These are phyloP conservation scores for Drosophila murphyi DNA, from an alignment of 1,140 invertebrate species.

Conservation along the genomic window DNA sequence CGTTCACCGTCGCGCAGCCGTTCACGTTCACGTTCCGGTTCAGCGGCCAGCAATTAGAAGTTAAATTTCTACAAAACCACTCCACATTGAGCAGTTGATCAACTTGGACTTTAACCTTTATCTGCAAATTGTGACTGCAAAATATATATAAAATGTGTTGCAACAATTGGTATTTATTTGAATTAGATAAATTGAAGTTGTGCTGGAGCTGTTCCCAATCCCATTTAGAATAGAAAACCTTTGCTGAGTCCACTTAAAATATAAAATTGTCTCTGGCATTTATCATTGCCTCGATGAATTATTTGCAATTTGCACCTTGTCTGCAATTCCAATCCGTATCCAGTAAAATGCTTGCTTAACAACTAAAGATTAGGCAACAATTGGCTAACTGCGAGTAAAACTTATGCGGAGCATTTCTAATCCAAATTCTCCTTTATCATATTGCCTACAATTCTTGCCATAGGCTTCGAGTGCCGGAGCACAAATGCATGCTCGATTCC, in stretches of 20 bases:
- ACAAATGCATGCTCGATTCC: slow-evolving; percentile 92
- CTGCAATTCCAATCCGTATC: neutral
- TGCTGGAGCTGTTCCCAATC: no score
- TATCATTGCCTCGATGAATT: neutral
- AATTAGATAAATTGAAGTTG: no score
- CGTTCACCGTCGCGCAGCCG: slow-evolving; percentile 12
- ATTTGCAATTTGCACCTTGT: neutral
- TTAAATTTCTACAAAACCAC: neutral
- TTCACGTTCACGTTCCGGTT: slow-evolving; percentile 42
- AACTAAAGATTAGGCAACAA: slow-evolving; percentile 43
- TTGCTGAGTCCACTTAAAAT: slow-evolving; percentile 3
- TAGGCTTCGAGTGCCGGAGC: slow-evolving; percentile 86
- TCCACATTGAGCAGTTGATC: neutral
- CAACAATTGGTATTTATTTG: neutral
- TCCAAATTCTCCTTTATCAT: slow-evolving; percentile 85
- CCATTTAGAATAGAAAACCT: neutral
- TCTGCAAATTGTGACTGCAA: slow-evolving; percentile 4
- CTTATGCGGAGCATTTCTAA: neutral
- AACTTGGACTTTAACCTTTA: neutral
- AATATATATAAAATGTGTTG: slow-evolving; percentile 21
- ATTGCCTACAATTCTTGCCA: slow-evolving; percentile 87
- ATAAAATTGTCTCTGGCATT: neutral
- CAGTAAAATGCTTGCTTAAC: slow-evolving; percentile 3
- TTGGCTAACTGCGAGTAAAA: slow-evolving; percentile 11
- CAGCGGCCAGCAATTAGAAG: slow-evolving; percentile 38